phyloP scores from a whole-genome alignment of 2,888 invertebrate genomes.

The Scaptomyza tumidula region DNA sequence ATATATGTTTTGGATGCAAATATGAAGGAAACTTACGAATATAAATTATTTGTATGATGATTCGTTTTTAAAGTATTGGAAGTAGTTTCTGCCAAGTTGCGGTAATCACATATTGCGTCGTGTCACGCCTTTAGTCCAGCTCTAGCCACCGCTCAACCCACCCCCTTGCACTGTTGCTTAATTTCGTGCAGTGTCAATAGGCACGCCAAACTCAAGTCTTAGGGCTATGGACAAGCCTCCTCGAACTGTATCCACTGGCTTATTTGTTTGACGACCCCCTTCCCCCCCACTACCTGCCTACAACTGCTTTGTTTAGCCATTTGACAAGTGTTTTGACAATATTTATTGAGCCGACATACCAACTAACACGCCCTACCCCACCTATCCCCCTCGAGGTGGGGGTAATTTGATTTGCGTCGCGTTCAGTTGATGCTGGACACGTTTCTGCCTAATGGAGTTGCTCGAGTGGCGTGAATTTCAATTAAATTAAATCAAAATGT shows the following conservation, averaged over 20 bases:
- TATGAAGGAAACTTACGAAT: too few relatives aligned
- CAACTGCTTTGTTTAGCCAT: constrained; percentile 73
- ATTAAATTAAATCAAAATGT: constrained; percentile 82
- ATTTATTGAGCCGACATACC: constrained; percentile 69
- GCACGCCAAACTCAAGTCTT: constrained; percentile 56
- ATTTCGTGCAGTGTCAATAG: constrained; percentile 63
- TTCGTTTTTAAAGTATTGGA: not conserved
- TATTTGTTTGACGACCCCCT: constrained; percentile 40
- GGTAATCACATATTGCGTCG: not conserved
- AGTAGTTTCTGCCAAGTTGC: not conserved
- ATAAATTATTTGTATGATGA: too few relatives aligned
- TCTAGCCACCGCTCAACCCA: constrained; percentile 22
- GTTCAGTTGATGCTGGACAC: constrained; percentile 74
- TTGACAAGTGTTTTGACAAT: constrained; percentile 83
- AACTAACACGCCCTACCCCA: not conserved
- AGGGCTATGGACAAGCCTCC: constrained; percentile 30
- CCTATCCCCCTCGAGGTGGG: constrained; percentile 15
- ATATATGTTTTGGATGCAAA: too few relatives aligned
- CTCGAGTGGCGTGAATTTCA: constrained; percentile 83
- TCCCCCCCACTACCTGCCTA: not conserved
- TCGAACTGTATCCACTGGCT: constrained; percentile 51
- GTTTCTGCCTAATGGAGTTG: constrained; percentile 84
- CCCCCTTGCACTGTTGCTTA: constrained; percentile 34
- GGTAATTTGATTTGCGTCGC: constrained; percentile 79
- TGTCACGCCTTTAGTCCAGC: not conserved